Conservation (phyloP, 2,113 vertebrate species). For the Spermophilus dauricus region DNA sequence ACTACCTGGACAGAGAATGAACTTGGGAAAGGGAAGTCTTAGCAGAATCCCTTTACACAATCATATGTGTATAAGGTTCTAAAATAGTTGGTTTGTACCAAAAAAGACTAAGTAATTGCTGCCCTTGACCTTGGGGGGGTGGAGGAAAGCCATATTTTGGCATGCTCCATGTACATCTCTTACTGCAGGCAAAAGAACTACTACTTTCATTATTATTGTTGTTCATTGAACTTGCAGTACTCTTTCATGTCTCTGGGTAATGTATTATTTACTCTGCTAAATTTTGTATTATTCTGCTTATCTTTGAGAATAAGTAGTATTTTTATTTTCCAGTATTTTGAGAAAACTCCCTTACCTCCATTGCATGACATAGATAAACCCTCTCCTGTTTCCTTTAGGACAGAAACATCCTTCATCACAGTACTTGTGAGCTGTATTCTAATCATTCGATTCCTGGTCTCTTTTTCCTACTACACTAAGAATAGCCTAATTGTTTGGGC, state of each 20-base stretch:
- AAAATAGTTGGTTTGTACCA: background rate
- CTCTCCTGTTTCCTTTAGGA: background rate
- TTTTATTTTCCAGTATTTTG: conserved; percentile 23
- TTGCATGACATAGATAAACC: background rate
- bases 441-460: background rate
- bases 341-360: background rate
- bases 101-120: background rate
- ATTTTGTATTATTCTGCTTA: conserved; percentile 4
- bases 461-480: background rate
- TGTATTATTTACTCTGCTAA: background rate
- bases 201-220: background rate
- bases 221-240: background rate
- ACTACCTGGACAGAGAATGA: background rate
- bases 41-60: background rate
- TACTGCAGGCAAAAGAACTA: background rate
- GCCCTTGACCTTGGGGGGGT: accelerated
- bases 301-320: conserved; percentile 17
- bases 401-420: background rate
- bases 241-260: background rate
- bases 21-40: background rate
- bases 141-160: background rate
- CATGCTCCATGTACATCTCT: background rate
- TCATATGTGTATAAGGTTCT: background rate
- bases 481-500: background rate
- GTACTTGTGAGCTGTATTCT: background rate